These are phyloP conservation scores for Ammodytes marinus DNA, from an alignment of 2,113 vertebrate species.

Conservation along the genomic window DNA sequence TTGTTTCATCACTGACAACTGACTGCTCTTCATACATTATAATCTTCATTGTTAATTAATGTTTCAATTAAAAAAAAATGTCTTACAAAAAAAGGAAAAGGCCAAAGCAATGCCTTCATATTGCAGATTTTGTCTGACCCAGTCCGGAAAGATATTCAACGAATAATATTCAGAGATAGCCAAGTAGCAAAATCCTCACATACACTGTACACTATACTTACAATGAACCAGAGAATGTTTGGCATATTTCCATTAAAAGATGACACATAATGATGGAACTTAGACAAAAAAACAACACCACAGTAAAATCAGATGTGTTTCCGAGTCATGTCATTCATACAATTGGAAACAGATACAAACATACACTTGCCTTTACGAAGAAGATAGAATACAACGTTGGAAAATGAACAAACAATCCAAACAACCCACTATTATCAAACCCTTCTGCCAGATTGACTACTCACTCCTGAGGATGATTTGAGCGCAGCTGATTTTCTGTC, in stretches of 20 bases:
- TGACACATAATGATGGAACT: no score
- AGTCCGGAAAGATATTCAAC: neutral
- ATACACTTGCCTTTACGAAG: neutral
- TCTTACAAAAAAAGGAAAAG: neutral
- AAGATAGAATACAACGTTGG: neutral
- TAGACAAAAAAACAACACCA: neutral
- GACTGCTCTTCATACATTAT: neutral
- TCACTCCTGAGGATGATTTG: slow-evolving; percentile 83
- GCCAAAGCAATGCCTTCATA: neutral
- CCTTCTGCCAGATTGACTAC: slow-evolving; percentile 43
- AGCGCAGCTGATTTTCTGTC: slow-evolving; percentile 77
- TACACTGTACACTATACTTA: no score
- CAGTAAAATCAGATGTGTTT: neutral
- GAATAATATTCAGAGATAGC: no score
- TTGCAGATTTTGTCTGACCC: neutral
- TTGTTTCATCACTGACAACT: neutral
- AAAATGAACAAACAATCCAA: neutral
- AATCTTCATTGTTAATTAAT: neutral
- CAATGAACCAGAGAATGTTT: neutral
- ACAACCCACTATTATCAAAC: neutral
- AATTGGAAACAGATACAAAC: neutral
- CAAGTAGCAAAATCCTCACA: neutral
- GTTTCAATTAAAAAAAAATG: neutral
- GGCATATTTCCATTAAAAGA: neutral
- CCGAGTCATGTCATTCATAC: neutral